Evolutionary conservation across 2,113 vertebrate genomes (phyloP).

Genomic region (Melanerpes formicivorus): DNA sequence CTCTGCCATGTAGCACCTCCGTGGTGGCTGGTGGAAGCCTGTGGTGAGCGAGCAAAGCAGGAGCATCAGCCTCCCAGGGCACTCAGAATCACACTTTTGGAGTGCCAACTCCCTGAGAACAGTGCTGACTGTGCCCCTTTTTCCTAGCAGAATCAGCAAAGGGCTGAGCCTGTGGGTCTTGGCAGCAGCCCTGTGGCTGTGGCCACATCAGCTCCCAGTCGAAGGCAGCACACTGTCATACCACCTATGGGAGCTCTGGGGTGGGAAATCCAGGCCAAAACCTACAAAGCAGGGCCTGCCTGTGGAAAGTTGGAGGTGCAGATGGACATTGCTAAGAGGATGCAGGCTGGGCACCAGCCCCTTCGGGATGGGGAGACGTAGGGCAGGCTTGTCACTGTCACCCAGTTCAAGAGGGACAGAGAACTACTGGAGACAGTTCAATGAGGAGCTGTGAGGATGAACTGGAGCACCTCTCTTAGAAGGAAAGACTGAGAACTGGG

Average conservation of each 20-base stretch:
- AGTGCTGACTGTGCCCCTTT: rapidly evolving
- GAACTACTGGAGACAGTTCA: too few relatives aligned
- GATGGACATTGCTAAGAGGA: too few relatives aligned
- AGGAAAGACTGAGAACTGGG: too few relatives aligned
- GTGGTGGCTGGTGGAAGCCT: rapidly evolving
- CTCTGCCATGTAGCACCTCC: background rate
- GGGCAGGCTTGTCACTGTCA: too few relatives aligned
- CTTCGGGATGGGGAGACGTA: too few relatives aligned
- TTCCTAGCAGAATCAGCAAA: background rate
- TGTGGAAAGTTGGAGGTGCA: background rate
- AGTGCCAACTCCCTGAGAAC: background rate
- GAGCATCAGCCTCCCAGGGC: background rate
- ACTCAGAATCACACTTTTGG: rapidly evolving
- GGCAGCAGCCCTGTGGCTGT: background rate
- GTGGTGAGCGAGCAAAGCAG: rapidly evolving
- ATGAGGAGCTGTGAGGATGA: too few relatives aligned
- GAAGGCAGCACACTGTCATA: background rate
- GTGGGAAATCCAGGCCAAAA: background rate
- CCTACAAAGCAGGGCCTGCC: too few relatives aligned
- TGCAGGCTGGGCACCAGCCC: too few relatives aligned
- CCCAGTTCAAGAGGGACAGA: too few relatives aligned
- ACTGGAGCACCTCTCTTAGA: too few relatives aligned
- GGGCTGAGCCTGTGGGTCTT: background rate
- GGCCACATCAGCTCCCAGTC: background rate
- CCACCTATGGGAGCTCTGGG: too few relatives aligned